phyloP scores from a whole-genome alignment of 2,888 invertebrate species.

The Archips xylosteana region DNA sequence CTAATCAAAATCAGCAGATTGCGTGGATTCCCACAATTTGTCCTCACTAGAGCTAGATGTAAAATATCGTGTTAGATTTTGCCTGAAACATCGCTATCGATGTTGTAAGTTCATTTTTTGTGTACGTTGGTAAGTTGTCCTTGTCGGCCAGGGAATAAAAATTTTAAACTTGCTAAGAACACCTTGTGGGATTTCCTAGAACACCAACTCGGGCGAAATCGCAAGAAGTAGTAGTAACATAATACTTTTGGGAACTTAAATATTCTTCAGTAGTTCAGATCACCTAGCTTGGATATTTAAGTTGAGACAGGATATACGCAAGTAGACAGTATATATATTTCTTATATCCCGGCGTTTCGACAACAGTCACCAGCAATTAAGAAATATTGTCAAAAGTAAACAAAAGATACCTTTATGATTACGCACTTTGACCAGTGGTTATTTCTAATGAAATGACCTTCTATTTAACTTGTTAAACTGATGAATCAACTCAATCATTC shows the following conservation, averaged over 20 bases:
- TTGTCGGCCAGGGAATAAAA: not conserved
- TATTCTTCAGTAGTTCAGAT: conserved; percentile 1
- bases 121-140: not conserved
- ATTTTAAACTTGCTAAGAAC: conserved; percentile 7
- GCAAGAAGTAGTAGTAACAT: conserved; percentile 15
- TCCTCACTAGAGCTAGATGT: not conserved
- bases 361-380: not conserved
- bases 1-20: not conserved
- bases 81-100: not conserved
- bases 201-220: not conserved
- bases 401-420: conserved; percentile 14
- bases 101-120: conserved; percentile 2
- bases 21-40: not conserved
- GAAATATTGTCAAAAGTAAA: conserved; percentile 20
- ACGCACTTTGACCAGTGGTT: conserved; percentile 28
- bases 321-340: not conserved
- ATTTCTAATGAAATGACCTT: conserved; percentile 28
- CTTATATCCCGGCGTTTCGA: not conserved
- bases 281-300: not conserved
- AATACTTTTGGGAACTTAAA: not conserved
- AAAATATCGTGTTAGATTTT: not conserved
- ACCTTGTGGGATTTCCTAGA: conserved; percentile 15
- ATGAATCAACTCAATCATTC: conserved; percentile 28
- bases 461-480: conserved; percentile 27
- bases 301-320: not conserved